Base-by-base conservation (phyloP, 2,797 vertebrate genomes). In the Menidia menidia region DNA sequence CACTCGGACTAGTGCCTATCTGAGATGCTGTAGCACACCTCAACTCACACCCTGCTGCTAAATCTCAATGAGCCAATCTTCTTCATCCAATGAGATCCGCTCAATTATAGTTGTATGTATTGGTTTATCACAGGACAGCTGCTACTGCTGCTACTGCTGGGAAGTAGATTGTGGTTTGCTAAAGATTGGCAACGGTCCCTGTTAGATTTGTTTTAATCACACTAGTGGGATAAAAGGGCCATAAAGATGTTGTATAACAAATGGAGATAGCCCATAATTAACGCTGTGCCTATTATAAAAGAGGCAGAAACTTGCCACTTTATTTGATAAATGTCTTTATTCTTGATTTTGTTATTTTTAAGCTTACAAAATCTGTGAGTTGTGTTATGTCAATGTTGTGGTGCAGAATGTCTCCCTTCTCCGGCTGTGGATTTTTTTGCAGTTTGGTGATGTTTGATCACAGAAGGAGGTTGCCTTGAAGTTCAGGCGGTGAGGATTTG, bases 31-130 rank as follows among this genome's bases (percentile, higher is more conserved):
- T 44, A 16, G 68, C 71, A 66, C 80, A 85, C 78, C 83, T 78
- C 56, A 13, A 15, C 72, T 71, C 60, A 80, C 75, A 42, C 54
- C 76, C 78, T 76, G 67, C 75, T 78, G 78, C 75, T 86, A 84
- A 85, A 90, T 88, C 83, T 77, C 81, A 85, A 84, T 77, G 75
- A 89, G 78, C 66, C 86, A 83, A 86, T 89, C 86, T 82, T 59
- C 62, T 42, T 73, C 80, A 48, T 82, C 87, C 83, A 78, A 79
- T 84, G 81, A 91, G 82, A 81, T 84, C 70, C 74, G 71, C 45
- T 71, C 77, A 86, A 81, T 92, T 83, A 88, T 75, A 69, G 84
- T 72, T 77, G 54, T 81, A 87, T 68, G 83, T 84, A 78, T 89
- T 84, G 80, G 85, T 85, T 86, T 80, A 77, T 72, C 54, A 2